phyloP scores from a whole-genome alignment of 2,888 invertebrate genomes.

The Leucozona laternaria region DNA sequence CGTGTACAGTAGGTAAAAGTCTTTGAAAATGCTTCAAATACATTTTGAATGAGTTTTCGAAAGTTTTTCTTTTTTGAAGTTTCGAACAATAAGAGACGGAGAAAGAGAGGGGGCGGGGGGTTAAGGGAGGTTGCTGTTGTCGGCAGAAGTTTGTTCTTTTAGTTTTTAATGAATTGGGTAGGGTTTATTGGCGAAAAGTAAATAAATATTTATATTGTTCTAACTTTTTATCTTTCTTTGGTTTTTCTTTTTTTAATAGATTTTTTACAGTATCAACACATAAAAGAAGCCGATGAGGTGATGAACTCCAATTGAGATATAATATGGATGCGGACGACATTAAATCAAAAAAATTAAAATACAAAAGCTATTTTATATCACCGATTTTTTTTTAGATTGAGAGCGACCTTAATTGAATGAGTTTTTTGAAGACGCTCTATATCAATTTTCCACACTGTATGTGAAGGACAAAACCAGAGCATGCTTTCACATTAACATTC shows the following conservation, averaged over 20 bases:
- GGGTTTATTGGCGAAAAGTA: constrained; percentile 18
- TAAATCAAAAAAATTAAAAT: not conserved
- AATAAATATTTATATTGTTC: constrained; percentile 31
- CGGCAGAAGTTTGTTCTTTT: not conserved
- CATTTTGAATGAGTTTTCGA: constrained; percentile 44
- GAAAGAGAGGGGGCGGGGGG: not conserved
- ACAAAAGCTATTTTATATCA: not conserved
- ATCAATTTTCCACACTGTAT: not conserved
- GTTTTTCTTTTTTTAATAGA: constrained; percentile 8
- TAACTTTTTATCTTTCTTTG: not conserved
- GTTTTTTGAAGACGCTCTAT: not conserved
- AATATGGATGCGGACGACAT: not conserved
- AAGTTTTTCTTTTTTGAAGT: constrained; percentile 23
- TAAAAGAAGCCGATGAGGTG: not conserved
- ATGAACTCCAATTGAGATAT: not conserved
- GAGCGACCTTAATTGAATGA: not conserved
- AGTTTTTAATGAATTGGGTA: constrained; percentile 22
- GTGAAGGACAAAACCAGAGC: not conserved
- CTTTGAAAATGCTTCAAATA: constrained; percentile 42
- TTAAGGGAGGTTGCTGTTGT: no score
- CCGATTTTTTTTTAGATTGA: not conserved
- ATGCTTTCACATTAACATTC: not conserved
- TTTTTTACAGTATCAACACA: not conserved
- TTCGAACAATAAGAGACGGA: not conserved
- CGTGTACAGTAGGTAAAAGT: constrained; percentile 20